Base-by-base conservation (phyloP, 2,888 invertebrate genomes). In the Buathra laborator region DNA sequence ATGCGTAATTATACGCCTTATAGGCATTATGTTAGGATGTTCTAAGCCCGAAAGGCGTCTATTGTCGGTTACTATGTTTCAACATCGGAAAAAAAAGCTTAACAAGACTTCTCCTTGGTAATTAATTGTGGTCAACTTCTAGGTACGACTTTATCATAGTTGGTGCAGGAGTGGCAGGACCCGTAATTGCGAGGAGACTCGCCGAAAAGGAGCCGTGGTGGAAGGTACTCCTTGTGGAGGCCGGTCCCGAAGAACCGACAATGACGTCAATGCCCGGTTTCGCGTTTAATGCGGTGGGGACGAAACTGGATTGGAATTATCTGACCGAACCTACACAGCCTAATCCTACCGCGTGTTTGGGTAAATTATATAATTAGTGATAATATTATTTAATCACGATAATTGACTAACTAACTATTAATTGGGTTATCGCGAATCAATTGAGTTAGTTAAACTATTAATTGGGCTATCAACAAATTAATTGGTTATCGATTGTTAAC, bases 281-380 rank as follows among this genome's bases (percentile, higher is more conserved):
- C 29, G 93, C 94, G 0, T 92, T 93, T 48, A 91, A 92, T 37
- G 92, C 94, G 0, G 83, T 94, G 16, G 92, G 93, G 19, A 93
- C 94, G 10, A 81, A 91, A 9, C 91, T 95, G 19, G 95, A 95
- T 87, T 95, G 95, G 95, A 92, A 94, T 2, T 95, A 94, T 87
- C 92, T 92, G 85, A 95, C 95, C 0, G 95, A 95, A 86, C 94
- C 94, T 0, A 94, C 95, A 19, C 75, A 89, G 43, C 93, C 94
- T 1, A 86, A 92, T 75, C 91, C 94, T 2, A 93, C 94, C 0
- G 94, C 94, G 0, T 94, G 94, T 85, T 86, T 94, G 16, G 92
- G 93, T 93, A 90, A 81, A 56, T 48, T 48, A 24, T 24, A 24
- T 56, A 37, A 37, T 37, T 1, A 5, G 1, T 37, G 37, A 37